These are phyloP conservation scores for Drosophila silvestris DNA, from an alignment of 2,888 invertebrate genomes.

Conservation along the genomic window DNA sequence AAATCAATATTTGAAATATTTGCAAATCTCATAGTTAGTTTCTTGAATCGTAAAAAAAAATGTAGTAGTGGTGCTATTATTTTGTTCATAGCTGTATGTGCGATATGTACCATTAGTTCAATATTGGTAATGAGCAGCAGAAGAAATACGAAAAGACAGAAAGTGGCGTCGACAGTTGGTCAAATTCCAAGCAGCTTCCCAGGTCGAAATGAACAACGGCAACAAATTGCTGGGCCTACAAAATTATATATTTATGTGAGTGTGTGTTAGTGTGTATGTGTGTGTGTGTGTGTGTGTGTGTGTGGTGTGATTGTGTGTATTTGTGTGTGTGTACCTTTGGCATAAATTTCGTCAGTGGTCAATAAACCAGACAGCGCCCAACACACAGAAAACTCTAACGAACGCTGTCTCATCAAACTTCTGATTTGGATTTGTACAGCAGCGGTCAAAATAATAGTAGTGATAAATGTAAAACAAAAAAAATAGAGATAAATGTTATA, in stretches of 20 bases:
- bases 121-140: constrained; percentile 36
- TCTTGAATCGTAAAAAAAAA: background rate
- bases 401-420: constrained; percentile 46
- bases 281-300: constrained; percentile 9
- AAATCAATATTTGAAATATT: too few species aligned
- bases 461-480: background rate
- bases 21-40: background rate
- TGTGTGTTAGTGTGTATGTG: background rate
- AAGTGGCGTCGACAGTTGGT: background rate
- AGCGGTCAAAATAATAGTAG: background rate
- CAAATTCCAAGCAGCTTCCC: constrained; percentile 33
- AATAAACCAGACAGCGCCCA: constrained; percentile 63
- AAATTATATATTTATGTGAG: constrained; percentile 1
- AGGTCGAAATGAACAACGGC: constrained; percentile 46
- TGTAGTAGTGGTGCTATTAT: background rate
- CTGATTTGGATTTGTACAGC: constrained; percentile 28
- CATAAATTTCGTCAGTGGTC: constrained; percentile 76
- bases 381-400: constrained; percentile 27
- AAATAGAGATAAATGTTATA: too few species aligned
- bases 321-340: constrained; percentile 56
- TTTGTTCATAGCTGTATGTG: constrained; percentile 11
- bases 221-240: constrained; percentile 55
- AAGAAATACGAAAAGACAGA: background rate
- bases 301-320: constrained; percentile 5
- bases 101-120: constrained; percentile 17